Conservation (phyloP, 2,888 invertebrate genomes). For the Amaurobius ferox region DNA sequence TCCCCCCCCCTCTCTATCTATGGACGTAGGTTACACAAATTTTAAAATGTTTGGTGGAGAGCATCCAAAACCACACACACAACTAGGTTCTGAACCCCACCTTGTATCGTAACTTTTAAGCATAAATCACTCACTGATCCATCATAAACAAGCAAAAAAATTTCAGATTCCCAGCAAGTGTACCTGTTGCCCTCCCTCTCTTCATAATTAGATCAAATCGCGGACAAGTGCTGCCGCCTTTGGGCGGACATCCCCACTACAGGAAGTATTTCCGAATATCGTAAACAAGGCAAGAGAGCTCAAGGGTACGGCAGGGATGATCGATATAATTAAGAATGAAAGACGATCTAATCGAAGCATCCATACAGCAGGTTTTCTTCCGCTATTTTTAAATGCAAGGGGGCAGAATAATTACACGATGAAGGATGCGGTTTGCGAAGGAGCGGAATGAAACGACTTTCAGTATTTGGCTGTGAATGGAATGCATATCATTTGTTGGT, state of each 20-base stretch:
- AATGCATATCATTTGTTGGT: neutral
- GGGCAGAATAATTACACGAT: neutral
- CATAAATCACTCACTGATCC: no score
- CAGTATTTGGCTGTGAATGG: neutral
- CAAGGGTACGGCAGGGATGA: neutral
- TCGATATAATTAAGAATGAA: conserved; percentile 33
- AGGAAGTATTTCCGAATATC: conserved; percentile 34
- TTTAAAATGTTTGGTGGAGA: no score
- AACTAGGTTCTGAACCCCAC: no score
- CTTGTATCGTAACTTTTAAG: no score
- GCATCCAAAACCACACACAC: no score
- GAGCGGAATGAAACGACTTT: neutral
- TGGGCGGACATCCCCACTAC: neutral
- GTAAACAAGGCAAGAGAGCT: conserved; percentile 8
- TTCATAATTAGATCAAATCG: neutral
- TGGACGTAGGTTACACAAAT: no score
- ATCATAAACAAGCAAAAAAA: no score
- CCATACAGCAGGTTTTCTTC: conserved; percentile 15
- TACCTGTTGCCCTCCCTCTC: neutral
- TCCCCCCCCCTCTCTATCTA: no score
- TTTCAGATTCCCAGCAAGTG: no score
- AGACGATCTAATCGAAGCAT: neutral
- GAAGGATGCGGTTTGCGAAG: neutral
- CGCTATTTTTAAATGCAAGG: conserved; percentile 1
- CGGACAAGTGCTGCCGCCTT: conserved; percentile 17